Evolutionary conservation across 1,140 invertebrate species (phyloP), one percentile per base, ranked within the genome.

Genomic region (Tyrophagus putrescentiae): DNA sequence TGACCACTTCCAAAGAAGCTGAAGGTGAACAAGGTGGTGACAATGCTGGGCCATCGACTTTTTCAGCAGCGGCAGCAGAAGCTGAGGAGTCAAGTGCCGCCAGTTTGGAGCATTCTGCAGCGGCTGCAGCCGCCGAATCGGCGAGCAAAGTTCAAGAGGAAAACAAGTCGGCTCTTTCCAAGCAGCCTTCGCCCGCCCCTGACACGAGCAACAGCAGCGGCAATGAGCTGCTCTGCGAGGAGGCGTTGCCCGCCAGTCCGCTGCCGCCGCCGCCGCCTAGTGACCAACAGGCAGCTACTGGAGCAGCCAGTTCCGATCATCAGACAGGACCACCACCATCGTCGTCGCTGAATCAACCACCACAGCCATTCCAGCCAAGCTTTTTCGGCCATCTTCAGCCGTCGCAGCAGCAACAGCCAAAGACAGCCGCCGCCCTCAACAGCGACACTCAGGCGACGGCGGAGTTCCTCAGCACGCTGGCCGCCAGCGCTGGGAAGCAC

Each of bases 231-330:
- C 45, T 7, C 3, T 54, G 52, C 39, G 13, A 13, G 31, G 52
- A 54, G 25, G 25, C 3, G n/a, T 13, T 54, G 25, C 52, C 52
- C 3, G 27, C 52, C 2, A 54, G 52, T 54, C 52, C 52, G 39
- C 52, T 34, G 25, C 11, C 52, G n/a, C 25, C 52, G 16, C 50
- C 23, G 6, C 7, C 7, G 18, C 50, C 6, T 5, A 1, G 1
- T 16, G 25, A 21, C 3, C n/a, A 7, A 23, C 50, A 5, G 18
- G 50, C 3, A 27, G 13, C 27, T 1, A 31, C 21, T 2, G 16
- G 3, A 9, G 25, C 13, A 34, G 11, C 9, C 21, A 4, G 18
- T 13, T 34, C 21, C 25, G 52, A 54, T 54, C 27, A 50, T 50
- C 7, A 23, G 31, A 29, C 3, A 23, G 11, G 16, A 6, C 6